Evolutionary conservation across 1,140 invertebrate species (phyloP), one percentile per base, ranked within the genome.

Genomic region (Pseudomyrmex gracilis): DNA sequence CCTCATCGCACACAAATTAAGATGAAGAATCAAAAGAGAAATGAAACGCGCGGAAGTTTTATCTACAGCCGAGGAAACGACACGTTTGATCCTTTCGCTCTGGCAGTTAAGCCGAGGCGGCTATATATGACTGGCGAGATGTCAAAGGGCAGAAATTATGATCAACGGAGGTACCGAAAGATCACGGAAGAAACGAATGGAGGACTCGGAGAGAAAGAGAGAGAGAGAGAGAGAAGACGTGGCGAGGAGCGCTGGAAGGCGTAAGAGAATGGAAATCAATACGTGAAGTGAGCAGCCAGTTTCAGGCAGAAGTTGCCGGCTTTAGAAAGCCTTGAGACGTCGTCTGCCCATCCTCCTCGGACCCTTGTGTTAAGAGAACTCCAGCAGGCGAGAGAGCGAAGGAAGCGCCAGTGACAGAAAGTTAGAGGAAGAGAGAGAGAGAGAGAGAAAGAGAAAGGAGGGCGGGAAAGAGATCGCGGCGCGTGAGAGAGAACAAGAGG

Each of bases 241-340:
- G 53, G 90, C 90, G 91, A 92, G 66, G n/a, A 71, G 89, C 87
- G 90, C 90, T 86, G 90, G 89, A 90, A 91, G 90, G 91, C 90
- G 90, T 92, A 92, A 93, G 92, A 93, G 92, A 94, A 94, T 94
- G 92, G 93, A 94, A 93, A 94, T 94, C 93, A 94, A 94, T 94
- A 94, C 91, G 93, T 93, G 92, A 94, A 93, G 92, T 93, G 92
- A 94, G 90, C 93, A 92, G 91, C 91, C 89, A 93, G 92, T 92
- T 92, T 90, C 89, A 89, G 89, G 89, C 85, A 88, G 87, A 86
- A 90, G 89, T 85, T 85, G 82, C 88, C 89, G 90, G 90, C 91
- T 93, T 93, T 93, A 91, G 92, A 93, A 93, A 93, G 91, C 90
- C 90, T 90, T 89, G 92, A 92, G 92, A 92, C 91, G 91, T 90